Percentiles rank a stretch among this genome's conserved stretches.
Conservation (phyloP, 2,888 invertebrate genomes). For the Eupithecia exiguata region DNA sequence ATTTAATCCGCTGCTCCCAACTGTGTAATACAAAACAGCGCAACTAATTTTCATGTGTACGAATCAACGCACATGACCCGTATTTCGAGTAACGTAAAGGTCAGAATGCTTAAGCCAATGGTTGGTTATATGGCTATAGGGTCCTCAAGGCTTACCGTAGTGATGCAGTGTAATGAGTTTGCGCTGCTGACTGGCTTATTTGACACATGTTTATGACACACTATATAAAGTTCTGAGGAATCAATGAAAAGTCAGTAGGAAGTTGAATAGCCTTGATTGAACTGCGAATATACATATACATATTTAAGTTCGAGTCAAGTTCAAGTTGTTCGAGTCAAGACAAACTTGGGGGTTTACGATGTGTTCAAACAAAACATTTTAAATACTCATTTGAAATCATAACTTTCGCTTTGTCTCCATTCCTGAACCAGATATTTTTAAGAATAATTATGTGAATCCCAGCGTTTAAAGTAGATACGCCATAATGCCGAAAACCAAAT, state of each 20-base stretch:
- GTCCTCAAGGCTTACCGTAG: conserved; percentile 13
- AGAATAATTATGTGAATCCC: no score
- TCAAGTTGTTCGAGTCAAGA: no score
- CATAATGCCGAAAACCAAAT: no score
- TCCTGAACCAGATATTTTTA: no score
- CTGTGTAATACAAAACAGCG: conserved; percentile 60
- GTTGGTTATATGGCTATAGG: conserved; percentile 21
- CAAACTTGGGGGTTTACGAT: no score
- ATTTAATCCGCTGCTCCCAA: conserved; percentile 62
- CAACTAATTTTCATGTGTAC: conserved; percentile 62
- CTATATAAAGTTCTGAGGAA: not conserved
- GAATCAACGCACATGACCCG: conserved; percentile 46
- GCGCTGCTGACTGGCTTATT: conserved; percentile 24
- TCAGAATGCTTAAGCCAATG: conserved; percentile 41
- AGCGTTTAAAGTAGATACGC: no score
- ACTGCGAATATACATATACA: no score
- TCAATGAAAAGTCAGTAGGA: not conserved
- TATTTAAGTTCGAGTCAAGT: no score
- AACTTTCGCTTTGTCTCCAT: no score
- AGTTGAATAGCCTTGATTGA: no score
- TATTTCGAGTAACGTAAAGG: conserved; percentile 45
- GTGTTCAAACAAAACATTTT: no score
- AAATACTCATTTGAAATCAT: no score
- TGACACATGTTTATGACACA: not conserved
- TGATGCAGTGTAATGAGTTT: conserved; percentile 40